phyloP scores from a whole-genome alignment of 2,113 vertebrate genomes.

The Psilopsiagon aymara region DNA sequence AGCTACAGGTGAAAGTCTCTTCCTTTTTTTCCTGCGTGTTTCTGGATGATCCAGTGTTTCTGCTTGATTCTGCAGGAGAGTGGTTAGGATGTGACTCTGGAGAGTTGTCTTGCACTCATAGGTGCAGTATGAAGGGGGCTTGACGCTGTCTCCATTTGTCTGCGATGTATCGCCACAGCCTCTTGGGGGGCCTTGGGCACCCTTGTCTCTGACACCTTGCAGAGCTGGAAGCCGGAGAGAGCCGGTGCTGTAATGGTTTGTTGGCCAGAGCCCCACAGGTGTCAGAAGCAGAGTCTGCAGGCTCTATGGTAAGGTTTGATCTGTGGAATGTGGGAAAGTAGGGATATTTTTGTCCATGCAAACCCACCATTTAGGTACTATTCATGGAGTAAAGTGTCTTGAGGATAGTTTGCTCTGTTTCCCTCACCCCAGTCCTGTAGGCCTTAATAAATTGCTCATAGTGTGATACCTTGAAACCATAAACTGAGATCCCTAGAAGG shows the following conservation, averaged over 20 bases:
- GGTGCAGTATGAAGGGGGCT: not conserved
- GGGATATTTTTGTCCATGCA: not conserved
- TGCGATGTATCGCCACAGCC: not conserved
- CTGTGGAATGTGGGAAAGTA: not conserved
- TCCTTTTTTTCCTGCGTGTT: not conserved
- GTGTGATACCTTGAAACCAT: not conserved
- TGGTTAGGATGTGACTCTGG: not conserved
- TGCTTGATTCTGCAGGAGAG: not conserved
- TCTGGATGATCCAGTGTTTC: not conserved
- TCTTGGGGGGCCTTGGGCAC: not conserved
- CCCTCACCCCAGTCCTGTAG: rapidly evolving
- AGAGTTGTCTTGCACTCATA: not conserved
- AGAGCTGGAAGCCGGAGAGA: not conserved
- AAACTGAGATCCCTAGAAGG: not conserved
- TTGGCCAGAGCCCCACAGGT: not conserved
- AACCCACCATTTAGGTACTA: rapidly evolving
- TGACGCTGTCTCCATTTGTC: not conserved
- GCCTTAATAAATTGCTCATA: not conserved
- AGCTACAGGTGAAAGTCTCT: not conserved
- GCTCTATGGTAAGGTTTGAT: not conserved
- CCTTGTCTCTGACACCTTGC: not conserved
- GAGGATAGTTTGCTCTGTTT: not conserved
- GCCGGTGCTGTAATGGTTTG: not conserved
- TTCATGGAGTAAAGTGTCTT: not conserved
- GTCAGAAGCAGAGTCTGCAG: not conserved